Base-by-base conservation (phyloP, 2,797 vertebrate genomes). In the Tauraco hartlaubi region DNA sequence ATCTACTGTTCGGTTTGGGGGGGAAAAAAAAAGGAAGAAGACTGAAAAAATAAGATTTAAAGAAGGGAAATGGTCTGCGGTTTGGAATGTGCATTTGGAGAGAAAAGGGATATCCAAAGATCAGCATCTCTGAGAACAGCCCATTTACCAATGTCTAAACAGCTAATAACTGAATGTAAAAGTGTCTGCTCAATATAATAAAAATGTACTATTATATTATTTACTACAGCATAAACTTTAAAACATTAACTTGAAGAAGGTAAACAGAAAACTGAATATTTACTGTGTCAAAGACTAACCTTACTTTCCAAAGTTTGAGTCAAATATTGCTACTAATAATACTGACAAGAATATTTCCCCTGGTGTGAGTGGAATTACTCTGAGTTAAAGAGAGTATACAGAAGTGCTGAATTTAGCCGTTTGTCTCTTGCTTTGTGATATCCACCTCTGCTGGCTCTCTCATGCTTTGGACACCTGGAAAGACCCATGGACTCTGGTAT, bases 211-310 rank as follows among this genome's bases (percentile, higher is more conserved):
- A 68, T 63, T 90, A 6, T 80, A 78, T 92, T 95, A 87, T 95
- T 95, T 91, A 94, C 33, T 71, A 26, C 58, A 54, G 23, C 56
- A 87, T 91, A 91, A 93, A 80, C 12, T 88, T 78, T 55, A 84
- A 89, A 89, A 74, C 59, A 80, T 92, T 93, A 93, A 77, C 67
- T 72, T 39, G 81, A 66, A 79, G 59, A 92, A 85, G 52, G 52
- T 43, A 92, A 96, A 92, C 80, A 92, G 80, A 93, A 94, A 94
- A 77, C 41, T 11, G 33, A 85, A 73, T 89, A 85, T 85, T 96
- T 91, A 76, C 31, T 78, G 12, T 74, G 44, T 82, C 86, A 76
- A 90, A 94, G 77, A 61, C 41, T 55, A 91, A 67, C 68, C 15
- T 46, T 82, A 37, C 39, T 80, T 89, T 95, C 41, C 29, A 54